Evolutionary conservation across 2,797 vertebrate genomes (phyloP).

Genomic region (Vultur gryphus): DNA sequence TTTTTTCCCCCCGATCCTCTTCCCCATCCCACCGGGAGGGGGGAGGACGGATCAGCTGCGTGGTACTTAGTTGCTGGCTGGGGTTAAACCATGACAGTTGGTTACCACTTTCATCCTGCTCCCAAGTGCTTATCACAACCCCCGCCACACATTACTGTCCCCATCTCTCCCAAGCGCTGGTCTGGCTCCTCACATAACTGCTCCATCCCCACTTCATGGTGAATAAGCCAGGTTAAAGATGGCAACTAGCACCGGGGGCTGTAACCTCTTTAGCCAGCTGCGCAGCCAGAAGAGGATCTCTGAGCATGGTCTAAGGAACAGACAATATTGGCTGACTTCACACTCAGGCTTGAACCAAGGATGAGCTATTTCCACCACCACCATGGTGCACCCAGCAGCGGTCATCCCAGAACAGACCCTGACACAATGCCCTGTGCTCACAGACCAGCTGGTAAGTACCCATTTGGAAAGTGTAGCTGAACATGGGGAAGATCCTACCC

Average conservation of each 20-base stretch:
- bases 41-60: too few relatives aligned
- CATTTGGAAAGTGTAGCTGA: neutral
- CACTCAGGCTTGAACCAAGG: neutral
- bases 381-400: rapidly evolving
- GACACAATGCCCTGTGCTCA: neutral
- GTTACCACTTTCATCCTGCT: neutral
- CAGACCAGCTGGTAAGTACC: neutral
- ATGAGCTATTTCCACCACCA: neutral
- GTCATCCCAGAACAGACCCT: neutral
- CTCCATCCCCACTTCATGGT: neutral
- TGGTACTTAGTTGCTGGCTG: too few relatives aligned
- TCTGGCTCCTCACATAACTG: neutral
- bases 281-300: neutral
- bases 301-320: neutral
- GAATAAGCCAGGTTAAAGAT: neutral
- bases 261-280: neutral
- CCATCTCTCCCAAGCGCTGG: rapidly evolving
- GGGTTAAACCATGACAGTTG: too few relatives aligned
- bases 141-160: neutral
- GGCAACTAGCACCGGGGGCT: rapidly evolving
- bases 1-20: too few relatives aligned
- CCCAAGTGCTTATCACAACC: neutral
- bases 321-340: neutral
- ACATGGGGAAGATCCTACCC: neutral
- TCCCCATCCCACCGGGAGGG: too few relatives aligned